Evolutionary conservation across 2,888 invertebrate species (phyloP).

Genomic region (Xanthorhoe spadicearia): DNA sequence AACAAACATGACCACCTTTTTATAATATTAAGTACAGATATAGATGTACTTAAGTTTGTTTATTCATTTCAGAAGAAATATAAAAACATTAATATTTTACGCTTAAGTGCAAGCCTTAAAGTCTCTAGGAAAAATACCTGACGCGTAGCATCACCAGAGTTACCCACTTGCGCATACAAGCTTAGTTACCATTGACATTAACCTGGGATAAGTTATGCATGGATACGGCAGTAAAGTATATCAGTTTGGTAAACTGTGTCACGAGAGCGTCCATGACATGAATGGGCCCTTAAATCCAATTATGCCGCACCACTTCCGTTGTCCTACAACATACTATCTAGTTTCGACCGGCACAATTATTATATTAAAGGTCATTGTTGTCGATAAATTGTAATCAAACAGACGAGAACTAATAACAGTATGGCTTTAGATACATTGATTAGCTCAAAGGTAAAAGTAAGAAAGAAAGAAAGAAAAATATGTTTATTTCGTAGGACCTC

Average conservation of each 20-base stretch:
- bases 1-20: too few species aligned
- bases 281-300: constrained; percentile 46
- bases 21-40: too few species aligned
- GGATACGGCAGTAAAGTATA: constrained; percentile 28
- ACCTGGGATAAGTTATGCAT: constrained; percentile 22
- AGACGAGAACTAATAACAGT: not conserved
- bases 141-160: constrained; percentile 13
- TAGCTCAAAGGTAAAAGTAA: constrained; percentile 1
- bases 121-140: not conserved
- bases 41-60: not conserved
- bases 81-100: not conserved
- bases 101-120: not conserved
- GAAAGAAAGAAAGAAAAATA: too few species aligned
- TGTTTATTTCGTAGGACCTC: too few species aligned
- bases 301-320: constrained; percentile 43
- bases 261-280: constrained; percentile 40
- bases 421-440: constrained; percentile 1
- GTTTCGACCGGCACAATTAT: constrained; percentile 33
- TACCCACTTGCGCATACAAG: too few species aligned
- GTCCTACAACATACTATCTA: constrained; percentile 39
- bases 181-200: too few species aligned
- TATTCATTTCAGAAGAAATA: not conserved
- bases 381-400: constrained; percentile 17
- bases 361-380: constrained; percentile 32
- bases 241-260: constrained; percentile 35